Percentiles rank a stretch among this genome's conserved stretches.
phyloP scores from a whole-genome alignment of 2,797 vertebrate genomes.

The Lateolabrax maculatus region DNA sequence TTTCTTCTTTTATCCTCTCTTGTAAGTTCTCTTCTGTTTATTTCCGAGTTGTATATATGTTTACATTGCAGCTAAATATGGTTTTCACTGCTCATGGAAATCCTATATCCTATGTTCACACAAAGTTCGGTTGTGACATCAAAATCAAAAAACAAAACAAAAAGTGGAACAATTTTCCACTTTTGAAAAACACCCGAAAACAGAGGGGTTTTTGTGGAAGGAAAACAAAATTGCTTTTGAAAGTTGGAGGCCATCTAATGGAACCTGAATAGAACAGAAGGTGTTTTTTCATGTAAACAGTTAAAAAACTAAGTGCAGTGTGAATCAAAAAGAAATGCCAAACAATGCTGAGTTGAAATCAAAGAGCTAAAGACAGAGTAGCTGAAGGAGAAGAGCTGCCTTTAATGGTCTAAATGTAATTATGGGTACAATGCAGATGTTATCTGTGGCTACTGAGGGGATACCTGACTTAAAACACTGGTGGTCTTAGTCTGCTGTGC shows the following conservation, averaged over 20 bases:
- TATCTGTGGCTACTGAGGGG: not conserved
- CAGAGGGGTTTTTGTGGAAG: conserved; percentile 13
- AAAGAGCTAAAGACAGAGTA: conserved; percentile 7
- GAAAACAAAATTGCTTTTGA: conserved; percentile 24
- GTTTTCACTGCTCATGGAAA: not conserved
- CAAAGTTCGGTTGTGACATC: not conserved
- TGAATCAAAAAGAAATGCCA: conserved; percentile 28
- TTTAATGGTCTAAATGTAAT: conserved; percentile 20
- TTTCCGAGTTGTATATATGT: not conserved
- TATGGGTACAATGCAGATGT: not conserved
- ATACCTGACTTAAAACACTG: conserved; percentile 5
- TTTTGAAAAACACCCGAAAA: conserved; percentile 26
- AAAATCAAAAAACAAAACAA: conserved; percentile 26
- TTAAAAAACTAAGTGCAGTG: not conserved
- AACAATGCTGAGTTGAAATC: conserved; percentile 16
- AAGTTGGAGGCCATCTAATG: conserved; percentile 12
- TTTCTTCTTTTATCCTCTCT: not conserved
- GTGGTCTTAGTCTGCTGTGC: not conserved
- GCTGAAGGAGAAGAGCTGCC: not conserved
- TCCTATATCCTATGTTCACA: not conserved
- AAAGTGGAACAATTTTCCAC: no score
- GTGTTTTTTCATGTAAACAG: conserved; percentile 1
- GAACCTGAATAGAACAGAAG: conserved; percentile 13
- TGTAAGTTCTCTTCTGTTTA: conserved; percentile 2
- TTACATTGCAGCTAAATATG: conserved; percentile 19